phyloP scores from a whole-genome alignment of 2,888 invertebrate genomes.

The Macrostomum cliftonense region DNA sequence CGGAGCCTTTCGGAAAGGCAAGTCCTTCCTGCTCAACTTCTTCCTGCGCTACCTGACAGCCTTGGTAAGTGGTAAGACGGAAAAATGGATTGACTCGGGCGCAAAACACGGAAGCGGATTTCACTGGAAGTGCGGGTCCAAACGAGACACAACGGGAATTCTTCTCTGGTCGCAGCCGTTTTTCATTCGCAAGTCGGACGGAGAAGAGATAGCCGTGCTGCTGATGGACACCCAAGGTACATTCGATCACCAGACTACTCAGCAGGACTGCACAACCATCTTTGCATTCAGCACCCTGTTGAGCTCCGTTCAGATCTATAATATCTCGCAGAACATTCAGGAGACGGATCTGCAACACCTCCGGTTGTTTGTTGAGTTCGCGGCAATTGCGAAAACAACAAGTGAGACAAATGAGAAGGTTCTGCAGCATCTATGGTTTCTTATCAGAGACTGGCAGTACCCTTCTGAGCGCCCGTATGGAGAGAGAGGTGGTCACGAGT shows the following conservation, averaged over 20 bases:
- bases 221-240: constrained; percentile 79
- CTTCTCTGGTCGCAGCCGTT: constrained; percentile 88
- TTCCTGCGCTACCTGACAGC: constrained; percentile 77
- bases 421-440: constrained; percentile 41
- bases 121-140: constrained; percentile 86
- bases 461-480: constrained; percentile 81
- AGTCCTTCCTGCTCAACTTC: constrained; percentile 87
- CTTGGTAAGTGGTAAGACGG: too few relatives aligned
- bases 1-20: constrained; percentile 94
- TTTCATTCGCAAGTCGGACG: constrained; percentile 39
- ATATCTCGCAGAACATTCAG: constrained; percentile 84
- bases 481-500: constrained; percentile 62
- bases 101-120: too few relatives aligned
- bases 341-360: constrained; percentile 86
- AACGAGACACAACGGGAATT: constrained; percentile 84
- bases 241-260: constrained; percentile 90
- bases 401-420: constrained; percentile 61
- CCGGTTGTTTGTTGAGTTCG: constrained; percentile 90
- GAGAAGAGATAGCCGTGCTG: constrained; percentile 56
- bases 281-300: constrained; percentile 95
- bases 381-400: constrained; percentile 78
- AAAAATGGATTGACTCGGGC: too few relatives aligned
- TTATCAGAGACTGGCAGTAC: constrained; percentile 70
- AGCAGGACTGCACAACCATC: constrained; percentile 88
- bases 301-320: constrained; percentile 74